Evolutionary conservation across 92 coral and sea anemone genomes (phyloP).

Genomic region (Umimayanthus kanabou): DNA sequence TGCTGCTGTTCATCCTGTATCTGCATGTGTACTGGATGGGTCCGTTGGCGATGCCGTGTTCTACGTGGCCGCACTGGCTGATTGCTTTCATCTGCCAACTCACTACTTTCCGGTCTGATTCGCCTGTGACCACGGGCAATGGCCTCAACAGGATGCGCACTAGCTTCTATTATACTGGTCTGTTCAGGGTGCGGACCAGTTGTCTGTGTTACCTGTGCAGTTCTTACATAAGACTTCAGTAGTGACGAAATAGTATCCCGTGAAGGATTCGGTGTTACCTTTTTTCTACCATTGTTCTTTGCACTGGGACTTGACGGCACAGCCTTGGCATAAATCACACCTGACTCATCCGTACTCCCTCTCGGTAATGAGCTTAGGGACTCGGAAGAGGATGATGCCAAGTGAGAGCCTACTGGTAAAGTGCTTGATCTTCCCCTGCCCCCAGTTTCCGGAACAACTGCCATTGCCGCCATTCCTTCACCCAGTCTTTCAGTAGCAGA

Average conservation of each 20-base stretch:
- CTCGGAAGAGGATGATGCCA: not conserved
- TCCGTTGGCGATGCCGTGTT: slow-evolving; percentile 43
- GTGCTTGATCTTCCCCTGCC: slow-evolving; percentile 19
- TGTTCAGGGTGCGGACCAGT: not conserved
- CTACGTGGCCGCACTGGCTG: slow-evolving; percentile 23
- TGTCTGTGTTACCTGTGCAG: slow-evolving; percentile 31
- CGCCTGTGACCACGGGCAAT: slow-evolving; percentile 17
- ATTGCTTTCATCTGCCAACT: not conserved
- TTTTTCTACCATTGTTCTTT: slow-evolving; percentile 1
- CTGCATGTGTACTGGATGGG: slow-evolving; percentile 77
- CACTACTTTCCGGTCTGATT: slow-evolving; percentile 14
- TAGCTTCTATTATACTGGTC: slow-evolving; percentile 17
- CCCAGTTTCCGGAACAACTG: not conserved
- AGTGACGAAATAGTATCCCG: slow-evolving; percentile 34
- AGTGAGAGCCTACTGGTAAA: slow-evolving; percentile 9
- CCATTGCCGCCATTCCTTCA: not conserved
- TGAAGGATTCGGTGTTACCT: not conserved
- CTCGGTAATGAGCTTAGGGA: slow-evolving; percentile 1
- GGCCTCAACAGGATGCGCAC: slow-evolving; percentile 21
- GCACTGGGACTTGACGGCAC: slow-evolving; percentile 32
- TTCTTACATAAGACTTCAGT: slow-evolving; percentile 30
- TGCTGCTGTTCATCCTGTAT: slow-evolving; percentile 69
- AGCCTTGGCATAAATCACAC: slow-evolving; percentile 36
- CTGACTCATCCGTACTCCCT: not conserved
- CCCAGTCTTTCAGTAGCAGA: slow-evolving; percentile 17